Evolutionary conservation across 2,113 vertebrate genomes (phyloP), one percentile per base, ranked within the genome.

Genomic region (Plecturocebus donacophilus): DNA sequence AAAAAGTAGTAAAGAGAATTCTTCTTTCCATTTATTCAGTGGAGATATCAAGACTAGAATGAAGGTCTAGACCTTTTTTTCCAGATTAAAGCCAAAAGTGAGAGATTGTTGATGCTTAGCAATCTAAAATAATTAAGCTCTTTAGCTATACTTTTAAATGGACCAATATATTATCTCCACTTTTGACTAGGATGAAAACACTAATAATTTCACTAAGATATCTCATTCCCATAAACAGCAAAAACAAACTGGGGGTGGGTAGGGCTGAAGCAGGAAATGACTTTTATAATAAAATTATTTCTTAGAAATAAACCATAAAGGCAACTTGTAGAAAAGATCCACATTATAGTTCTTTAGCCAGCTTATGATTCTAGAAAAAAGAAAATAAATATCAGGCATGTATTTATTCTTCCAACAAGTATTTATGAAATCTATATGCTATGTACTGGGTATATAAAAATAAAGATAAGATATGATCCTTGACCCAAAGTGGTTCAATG

Each of bases 301-400:
- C 47, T 97, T 85, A 93, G 20, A 93, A 96, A 91, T 80, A 93
- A 95, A 70, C 25, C 71, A 71, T n/a, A 91, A 81, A 70, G 38
- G 45, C 93, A 93, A 73, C 87, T 32, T 93, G 20, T 25, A 93
- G 75, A 80, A 56, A 75, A 84, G 30, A 81, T 30, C 38, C 77
- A 83, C 17, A 35, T 17, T 88, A 52, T 32, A 87, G 45, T 71
- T 92, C 32, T 94, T 82, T 64, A 91, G 81, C 80, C 32, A 85
- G 17, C 12, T 13, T 80, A 23, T 19, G 32, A 77, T 56, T 83
- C 45, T 87, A 90, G 70, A 77, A 92, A 40, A 58, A 92, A 89
- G 27, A 84, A 85, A 89, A 85, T 10, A 81, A 45, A 40, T 75
- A 45, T n/a, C 35, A 66, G 35, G 30, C 7, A 64, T 54, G 13